A percentile compares a stretch with the other conserved stretches of the same genome.
phyloP scores from a whole-genome alignment of 23 tunicate species.

The Trididemnum miniatum region DNA sequence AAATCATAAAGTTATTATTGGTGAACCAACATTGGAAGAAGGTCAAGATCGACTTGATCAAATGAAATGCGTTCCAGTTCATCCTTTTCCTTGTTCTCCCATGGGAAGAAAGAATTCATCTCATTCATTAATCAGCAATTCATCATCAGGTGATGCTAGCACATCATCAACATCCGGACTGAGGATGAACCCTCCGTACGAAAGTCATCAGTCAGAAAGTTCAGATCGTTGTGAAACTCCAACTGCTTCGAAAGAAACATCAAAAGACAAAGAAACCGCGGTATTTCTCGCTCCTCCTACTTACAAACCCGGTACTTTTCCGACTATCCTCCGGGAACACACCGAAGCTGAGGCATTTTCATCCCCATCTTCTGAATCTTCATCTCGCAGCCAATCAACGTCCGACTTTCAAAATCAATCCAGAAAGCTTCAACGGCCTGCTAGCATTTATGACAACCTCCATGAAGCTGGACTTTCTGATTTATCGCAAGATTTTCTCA shows the following conservation, averaged over 20 bases:
- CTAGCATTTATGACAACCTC: conserved; percentile 76
- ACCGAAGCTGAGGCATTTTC: conserved; percentile 25
- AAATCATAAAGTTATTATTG: conserved; percentile 33
- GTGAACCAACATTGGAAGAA: conserved; percentile 53
- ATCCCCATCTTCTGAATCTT: conserved; percentile 17
- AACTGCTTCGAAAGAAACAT: not conserved
- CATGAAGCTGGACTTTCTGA: conserved; percentile 17
- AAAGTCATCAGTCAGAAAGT: not conserved
- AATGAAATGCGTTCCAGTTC: conserved; percentile 67
- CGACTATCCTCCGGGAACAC: conserved; percentile 34
- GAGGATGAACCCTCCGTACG: not conserved
- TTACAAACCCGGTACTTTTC: conserved; percentile 72
- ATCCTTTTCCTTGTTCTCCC: not conserved
- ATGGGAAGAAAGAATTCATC: conserved; percentile 57
- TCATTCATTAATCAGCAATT: conserved; percentile 44
- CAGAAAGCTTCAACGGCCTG: conserved; percentile 24
- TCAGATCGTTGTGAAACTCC: not conserved
- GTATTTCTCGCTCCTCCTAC: conserved; percentile 44
- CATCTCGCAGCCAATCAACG: conserved; percentile 33
- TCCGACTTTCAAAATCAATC: conserved; percentile 19
- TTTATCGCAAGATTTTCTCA: conserved; percentile 42
- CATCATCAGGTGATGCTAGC: conserved; percentile 51
- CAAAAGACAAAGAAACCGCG: not conserved
- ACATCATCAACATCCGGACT: conserved; percentile 42
- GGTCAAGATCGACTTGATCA: conserved; percentile 52